Evolutionary conservation across 2,888 invertebrate genomes (phyloP).

Genomic region (Cheilosia impressa): DNA sequence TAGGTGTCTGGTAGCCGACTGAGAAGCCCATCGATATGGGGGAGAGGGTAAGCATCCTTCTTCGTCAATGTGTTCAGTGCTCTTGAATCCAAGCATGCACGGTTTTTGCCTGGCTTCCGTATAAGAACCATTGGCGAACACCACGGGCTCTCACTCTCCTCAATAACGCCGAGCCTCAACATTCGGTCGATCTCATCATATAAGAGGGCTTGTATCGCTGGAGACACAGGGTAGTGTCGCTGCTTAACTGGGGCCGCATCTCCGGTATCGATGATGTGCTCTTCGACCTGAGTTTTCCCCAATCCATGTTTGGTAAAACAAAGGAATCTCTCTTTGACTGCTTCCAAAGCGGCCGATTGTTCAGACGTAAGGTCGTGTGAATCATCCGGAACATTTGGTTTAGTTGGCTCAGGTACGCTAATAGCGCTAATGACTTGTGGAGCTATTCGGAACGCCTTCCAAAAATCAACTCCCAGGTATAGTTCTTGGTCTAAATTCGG

Average conservation of each 20-base stretch:
- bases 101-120: conserved; percentile 61
- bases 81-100: background rate
- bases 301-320: conserved; percentile 34
- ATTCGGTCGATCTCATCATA: background rate
- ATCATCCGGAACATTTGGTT: background rate
- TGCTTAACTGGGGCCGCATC: no score
- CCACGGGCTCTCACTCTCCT: conserved; percentile 77
- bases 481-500: background rate
- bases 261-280: no score
- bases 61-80: conserved; percentile 28
- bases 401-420: no score
- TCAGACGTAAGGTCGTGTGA: background rate
- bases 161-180: conserved; percentile 44
- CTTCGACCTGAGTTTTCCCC: background rate
- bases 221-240: no score
- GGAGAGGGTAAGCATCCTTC: no score
- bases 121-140: conserved; percentile 77
- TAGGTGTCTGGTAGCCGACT: no score
- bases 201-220: no score
- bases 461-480: background rate
- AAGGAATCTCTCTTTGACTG: background rate
- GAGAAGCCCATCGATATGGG: no score
- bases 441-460: background rate
- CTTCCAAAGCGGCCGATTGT: background rate
- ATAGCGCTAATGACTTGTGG: no score